Evolutionary conservation across 2,797 vertebrate genomes (phyloP).

Genomic region (Tiaroga cobitis): DNA sequence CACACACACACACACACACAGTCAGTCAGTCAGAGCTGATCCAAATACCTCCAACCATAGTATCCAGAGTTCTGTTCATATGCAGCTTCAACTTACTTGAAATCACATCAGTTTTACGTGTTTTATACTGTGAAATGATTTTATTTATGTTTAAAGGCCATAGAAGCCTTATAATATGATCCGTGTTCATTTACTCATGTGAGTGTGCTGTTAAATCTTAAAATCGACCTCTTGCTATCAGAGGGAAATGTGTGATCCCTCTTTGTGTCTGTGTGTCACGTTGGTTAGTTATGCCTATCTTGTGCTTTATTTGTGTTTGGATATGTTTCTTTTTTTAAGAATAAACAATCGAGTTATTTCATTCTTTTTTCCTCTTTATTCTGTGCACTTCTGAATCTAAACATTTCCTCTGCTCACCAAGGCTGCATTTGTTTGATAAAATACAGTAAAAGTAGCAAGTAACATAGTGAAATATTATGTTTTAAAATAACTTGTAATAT

Average conservation of each 20-base stretch:
- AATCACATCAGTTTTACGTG: not conserved
- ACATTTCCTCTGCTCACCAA: not conserved
- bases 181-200: not conserved
- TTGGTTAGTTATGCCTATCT: not conserved
- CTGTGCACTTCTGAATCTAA: not conserved
- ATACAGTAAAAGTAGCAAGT: not conserved
- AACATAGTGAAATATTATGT: not conserved
- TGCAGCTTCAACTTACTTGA: not conserved
- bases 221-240: too few species aligned
- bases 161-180: not conserved
- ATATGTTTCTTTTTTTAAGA: not conserved
- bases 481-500: not conserved
- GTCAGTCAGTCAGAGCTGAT: too few species aligned
- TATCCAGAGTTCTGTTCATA: not conserved
- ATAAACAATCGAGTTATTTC: conserved; percentile 24
- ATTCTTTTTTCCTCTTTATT: not conserved
- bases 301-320: not conserved
- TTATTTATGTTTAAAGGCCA: not conserved
- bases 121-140: conserved; percentile 14
- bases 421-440: not conserved
- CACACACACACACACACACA: too few species aligned
- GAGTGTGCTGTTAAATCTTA: not conserved
- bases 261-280: not conserved
- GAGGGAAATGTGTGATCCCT: not conserved
- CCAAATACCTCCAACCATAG: not conserved